Percentiles rank a stretch among this genome's conserved stretches.
phyloP scores from a whole-genome alignment of 92 coral and sea anemone species.

The Porites rus region DNA sequence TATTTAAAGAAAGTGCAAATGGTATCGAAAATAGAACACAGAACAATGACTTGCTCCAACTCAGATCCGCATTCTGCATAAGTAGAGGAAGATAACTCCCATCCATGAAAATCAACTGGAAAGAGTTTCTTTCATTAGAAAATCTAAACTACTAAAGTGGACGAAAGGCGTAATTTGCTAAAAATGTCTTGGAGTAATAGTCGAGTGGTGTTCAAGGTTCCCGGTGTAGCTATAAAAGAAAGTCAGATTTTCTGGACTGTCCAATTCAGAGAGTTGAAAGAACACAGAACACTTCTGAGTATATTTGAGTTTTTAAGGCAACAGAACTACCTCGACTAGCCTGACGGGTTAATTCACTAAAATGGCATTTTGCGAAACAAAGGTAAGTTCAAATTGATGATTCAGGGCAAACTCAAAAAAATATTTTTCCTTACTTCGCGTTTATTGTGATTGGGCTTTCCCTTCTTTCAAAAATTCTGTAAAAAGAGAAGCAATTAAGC shows the following conservation, averaged over 20 bases:
- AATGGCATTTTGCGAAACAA: conserved; percentile 6
- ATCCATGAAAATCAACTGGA: background rate
- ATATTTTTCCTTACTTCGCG: no score
- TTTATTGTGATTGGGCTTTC: no score
- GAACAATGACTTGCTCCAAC: background rate
- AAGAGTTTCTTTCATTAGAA: background rate
- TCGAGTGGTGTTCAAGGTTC: background rate
- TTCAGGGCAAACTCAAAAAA: background rate
- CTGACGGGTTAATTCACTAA: background rate
- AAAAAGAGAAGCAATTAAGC: no score
- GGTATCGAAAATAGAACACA: conserved; percentile 29
- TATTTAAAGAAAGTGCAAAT: background rate
- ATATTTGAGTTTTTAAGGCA: background rate
- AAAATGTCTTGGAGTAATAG: background rate
- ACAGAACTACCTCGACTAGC: background rate
- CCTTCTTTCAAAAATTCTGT: background rate
- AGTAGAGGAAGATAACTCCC: conserved; percentile 38
- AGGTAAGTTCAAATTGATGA: conserved; percentile 15
- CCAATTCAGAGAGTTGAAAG: background rate
- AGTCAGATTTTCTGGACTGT: background rate
- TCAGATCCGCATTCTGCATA: conserved; percentile 35
- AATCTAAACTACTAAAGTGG: conserved; percentile 29
- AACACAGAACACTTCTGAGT: background rate
- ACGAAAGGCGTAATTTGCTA: conserved; percentile 36
- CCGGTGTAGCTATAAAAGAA: conserved; percentile 27